Evolutionary conservation across 2,113 vertebrate genomes (phyloP).

Genomic region (Perognathus longimembris): DNA sequence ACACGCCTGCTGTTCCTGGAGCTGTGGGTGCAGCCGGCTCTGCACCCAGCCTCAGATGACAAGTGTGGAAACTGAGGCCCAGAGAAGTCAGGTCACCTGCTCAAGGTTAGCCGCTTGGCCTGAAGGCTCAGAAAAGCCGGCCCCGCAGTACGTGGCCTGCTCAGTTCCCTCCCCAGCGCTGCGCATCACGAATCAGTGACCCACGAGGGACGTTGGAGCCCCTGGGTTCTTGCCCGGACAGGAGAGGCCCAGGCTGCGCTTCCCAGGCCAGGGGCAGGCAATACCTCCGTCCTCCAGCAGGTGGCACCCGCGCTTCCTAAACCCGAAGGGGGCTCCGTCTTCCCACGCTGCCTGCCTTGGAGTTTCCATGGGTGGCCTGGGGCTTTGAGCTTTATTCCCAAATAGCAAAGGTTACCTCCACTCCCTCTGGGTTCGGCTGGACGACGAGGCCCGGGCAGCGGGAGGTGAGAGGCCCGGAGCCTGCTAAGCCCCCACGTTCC

Average conservation of each 20-base stretch:
- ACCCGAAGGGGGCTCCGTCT: not conserved
- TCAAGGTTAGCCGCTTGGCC: not conserved
- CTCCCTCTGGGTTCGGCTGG: not conserved
- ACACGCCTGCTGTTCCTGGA: not conserved
- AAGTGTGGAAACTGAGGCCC: not conserved
- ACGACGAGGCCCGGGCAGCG: not conserved
- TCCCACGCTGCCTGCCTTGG: not conserved
- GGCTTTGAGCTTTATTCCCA: not conserved
- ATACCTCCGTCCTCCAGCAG: not conserved
- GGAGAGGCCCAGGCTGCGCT: not conserved
- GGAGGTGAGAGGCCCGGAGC: accelerated
- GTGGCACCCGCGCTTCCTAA: not conserved
- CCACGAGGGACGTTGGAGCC: not conserved
- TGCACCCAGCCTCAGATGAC: no score
- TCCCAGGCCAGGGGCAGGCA: not conserved
- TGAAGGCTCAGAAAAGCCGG: not conserved
- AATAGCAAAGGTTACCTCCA: not conserved
- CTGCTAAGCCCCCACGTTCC: not conserved
- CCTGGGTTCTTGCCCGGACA: not conserved
- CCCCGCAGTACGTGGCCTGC: accelerated
- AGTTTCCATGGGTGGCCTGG: no score
- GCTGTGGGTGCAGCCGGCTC: no score
- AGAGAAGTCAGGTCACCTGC: no score
- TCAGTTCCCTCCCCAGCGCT: no score
- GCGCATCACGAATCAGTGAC: not conserved